phyloP scores from a whole-genome alignment of 2,113 vertebrate genomes.

The Peromyscus polionotus region DNA sequence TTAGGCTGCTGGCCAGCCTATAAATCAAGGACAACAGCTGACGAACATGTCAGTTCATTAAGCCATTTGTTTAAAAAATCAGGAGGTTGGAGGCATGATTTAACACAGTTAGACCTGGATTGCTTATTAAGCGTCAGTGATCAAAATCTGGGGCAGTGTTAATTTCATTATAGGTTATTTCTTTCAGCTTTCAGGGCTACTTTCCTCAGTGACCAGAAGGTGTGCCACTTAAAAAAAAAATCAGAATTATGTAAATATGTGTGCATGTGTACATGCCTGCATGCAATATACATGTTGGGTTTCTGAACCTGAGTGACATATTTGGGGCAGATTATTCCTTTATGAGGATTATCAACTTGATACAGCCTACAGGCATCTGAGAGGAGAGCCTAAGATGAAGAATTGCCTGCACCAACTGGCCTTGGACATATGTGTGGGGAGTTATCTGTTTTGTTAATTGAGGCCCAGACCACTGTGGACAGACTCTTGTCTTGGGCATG shows the following conservation, averaged over 20 bases:
- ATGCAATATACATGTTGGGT: background rate
- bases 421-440: rapidly evolving
- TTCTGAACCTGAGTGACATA: background rate
- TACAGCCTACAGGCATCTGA: background rate
- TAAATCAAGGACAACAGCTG: constrained; percentile 63
- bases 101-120: constrained; percentile 49
- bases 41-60: constrained; percentile 73
- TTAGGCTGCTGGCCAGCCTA: constrained; percentile 66
- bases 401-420: too few species aligned
- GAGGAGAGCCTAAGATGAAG: background rate
- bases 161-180: constrained; percentile 1
- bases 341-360: background rate
- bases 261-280: background rate
- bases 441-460: background rate
- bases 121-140: background rate
- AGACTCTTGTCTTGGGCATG: background rate
- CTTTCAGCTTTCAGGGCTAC: background rate
- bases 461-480: background rate
- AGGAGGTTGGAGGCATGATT: constrained; percentile 32
- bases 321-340: background rate
- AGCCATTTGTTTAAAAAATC: constrained; percentile 70
- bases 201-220: background rate
- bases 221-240: background rate
- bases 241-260: background rate
- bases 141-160: background rate